Evolutionary conservation across 1,140 invertebrate species (phyloP), one percentile per base, ranked within the genome.

Genomic region (Odontomachus brunneus): DNA sequence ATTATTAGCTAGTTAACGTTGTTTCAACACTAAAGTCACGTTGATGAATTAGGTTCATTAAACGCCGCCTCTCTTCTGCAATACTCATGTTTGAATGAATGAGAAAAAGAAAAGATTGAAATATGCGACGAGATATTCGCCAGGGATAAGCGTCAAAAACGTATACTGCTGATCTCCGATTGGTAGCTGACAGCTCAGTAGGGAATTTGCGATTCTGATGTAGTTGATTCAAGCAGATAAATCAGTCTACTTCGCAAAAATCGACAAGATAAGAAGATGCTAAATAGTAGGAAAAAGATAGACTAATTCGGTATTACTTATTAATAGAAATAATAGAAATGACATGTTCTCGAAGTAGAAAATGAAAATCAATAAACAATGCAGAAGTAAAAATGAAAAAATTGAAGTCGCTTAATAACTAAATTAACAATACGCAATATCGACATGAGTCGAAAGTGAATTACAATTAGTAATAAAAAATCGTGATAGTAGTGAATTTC

Each of bases 131-230:
- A 3, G 22, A 73, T 0, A 22, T 38, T 48, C 0, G 11, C 0
- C 9, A 80, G 33, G 17, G 5, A 67, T 55, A 57, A 78, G 38
- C 1, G 0, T 24, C 15, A 66, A 29, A 9, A 26, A 2, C 11
- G 1, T 2, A 14, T 7, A 67, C n/a, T n/a, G 19, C 15, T 57
- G 5, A 7, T 26, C 51, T 78, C 48, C 14, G 9, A 48, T 80
- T 17, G 48, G 3, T 7, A 26, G 44, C 38, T 3, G 15, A 69
- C 69, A 29, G 26, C 1, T 57, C 63, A 57, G 60, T 69, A 53
- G 9, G 17, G 14, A 57, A 80, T 57, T 9, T 48, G 24, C 24
- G 14, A 19, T 44, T 55, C 63, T 78, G 63, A 80, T 51, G 63
- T 5, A 80, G 33, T 7, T 9, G 3, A 1, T 9, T 0, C 1